phyloP scores from a whole-genome alignment of 2,888 invertebrate genomes.

The Rhamphomyia laevipes region DNA sequence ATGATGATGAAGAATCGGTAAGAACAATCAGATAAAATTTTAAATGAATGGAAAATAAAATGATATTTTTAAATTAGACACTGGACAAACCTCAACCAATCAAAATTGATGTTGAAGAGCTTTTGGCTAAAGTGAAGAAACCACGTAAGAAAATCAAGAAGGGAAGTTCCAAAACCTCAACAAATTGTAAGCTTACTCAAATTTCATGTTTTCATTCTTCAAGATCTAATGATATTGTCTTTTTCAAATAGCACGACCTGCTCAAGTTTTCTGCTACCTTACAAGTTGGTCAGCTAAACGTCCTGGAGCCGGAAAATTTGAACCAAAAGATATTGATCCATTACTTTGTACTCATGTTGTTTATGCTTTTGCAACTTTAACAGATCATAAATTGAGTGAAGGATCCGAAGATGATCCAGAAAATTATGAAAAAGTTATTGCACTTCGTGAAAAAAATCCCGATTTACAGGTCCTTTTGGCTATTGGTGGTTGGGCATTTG shows the following conservation, averaged over 20 bases:
- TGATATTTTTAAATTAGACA: slow-evolving; percentile 35
- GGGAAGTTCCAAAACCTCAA: slow-evolving; percentile 41
- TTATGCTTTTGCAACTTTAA: slow-evolving; percentile 87
- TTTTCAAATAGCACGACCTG: slow-evolving; percentile 55
- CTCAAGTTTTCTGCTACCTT: slow-evolving; percentile 87
- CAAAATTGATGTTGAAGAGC: slow-evolving; percentile 63
- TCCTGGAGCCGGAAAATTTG: slow-evolving; percentile 76
- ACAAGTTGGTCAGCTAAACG: slow-evolving; percentile 95
- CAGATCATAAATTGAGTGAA: slow-evolving; percentile 71
- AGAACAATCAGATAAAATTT: slow-evolving; percentile 12
- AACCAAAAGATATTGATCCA: slow-evolving; percentile 79
- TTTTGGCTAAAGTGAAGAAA: slow-evolving; percentile 57
- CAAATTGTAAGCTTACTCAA: slow-evolving; percentile 47
- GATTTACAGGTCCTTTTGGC: slow-evolving; percentile 76
- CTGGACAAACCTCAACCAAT: slow-evolving; percentile 62
- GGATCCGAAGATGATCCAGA: slow-evolving; percentile 71
- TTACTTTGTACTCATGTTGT: slow-evolving; percentile 88
- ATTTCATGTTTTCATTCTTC: background rate
- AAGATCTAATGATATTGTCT: background rate
- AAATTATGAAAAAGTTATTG: slow-evolving; percentile 76
- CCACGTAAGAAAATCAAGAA: slow-evolving; percentile 49
- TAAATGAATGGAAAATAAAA: background rate
- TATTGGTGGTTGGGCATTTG: slow-evolving; percentile 94
- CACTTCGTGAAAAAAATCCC: slow-evolving; percentile 76
- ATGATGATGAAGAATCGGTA: slow-evolving; percentile 27